Percentiles rank a stretch among this genome's conserved stretches.
Evolutionary conservation across 2,888 invertebrate genomes (phyloP).

Genomic region (Oegoconia quadripuncta): DNA sequence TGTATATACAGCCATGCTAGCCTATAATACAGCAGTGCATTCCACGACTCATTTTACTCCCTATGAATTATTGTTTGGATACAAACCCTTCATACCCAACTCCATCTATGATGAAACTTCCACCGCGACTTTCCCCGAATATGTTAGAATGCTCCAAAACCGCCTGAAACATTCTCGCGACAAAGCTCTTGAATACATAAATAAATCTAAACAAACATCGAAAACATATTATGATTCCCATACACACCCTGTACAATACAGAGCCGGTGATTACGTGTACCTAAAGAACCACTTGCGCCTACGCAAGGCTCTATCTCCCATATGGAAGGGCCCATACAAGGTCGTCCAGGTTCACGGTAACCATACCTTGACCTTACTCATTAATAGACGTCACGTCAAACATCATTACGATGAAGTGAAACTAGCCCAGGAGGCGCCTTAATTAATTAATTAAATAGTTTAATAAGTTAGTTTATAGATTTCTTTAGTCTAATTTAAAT

Average conservation of each 20-base stretch:
- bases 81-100: conserved; percentile 32
- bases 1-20: conserved; percentile 25
- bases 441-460: no score
- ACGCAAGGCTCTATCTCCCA: conserved; percentile 22
- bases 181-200: conserved; percentile 25
- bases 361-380: conserved; percentile 21
- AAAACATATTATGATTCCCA: conserved; percentile 30
- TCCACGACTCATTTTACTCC: conserved; percentile 28
- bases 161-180: conserved; percentile 22
- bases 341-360: conserved; percentile 24
- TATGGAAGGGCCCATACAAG: conserved; percentile 30
- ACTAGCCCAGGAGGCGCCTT: conserved; percentile 11
- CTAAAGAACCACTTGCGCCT: conserved; percentile 21
- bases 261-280: conserved; percentile 20
- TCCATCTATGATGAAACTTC: conserved; percentile 20
- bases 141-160: conserved; percentile 23
- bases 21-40: no score
- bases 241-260: no score
- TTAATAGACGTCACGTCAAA: conserved; percentile 20
- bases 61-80: conserved; percentile 40
- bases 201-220: conserved; percentile 26
- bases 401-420: conserved; percentile 22
- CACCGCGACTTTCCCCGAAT: conserved; percentile 20
- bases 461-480: no score
- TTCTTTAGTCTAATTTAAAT: no score